These are phyloP conservation scores for Helobdella robusta DNA, from an alignment of 2,888 invertebrate species.

Conservation along the genomic window DNA sequence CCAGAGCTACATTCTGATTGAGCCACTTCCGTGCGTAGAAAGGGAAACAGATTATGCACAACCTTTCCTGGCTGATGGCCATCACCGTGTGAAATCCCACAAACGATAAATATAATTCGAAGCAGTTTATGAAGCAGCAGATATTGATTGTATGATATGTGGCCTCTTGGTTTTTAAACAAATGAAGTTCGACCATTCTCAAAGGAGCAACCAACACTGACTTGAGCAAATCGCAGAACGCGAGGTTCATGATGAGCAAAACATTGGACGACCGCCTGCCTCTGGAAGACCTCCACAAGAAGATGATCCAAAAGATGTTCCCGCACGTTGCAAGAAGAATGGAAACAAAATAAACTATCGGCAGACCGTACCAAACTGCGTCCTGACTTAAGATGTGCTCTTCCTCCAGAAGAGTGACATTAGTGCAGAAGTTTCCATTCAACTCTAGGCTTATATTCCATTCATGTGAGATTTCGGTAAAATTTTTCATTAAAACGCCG, in stretches of 20 bases:
- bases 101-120: slow-evolving; percentile 26
- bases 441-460: too few species aligned
- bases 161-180: slow-evolving; percentile 8
- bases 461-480: too few species aligned
- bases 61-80: slow-evolving; percentile 33
- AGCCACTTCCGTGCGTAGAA: slow-evolving; percentile 30
- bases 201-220: slow-evolving; percentile 27
- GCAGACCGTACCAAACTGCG: slow-evolving; percentile 29
- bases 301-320: slow-evolving; percentile 30
- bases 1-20: slow-evolving; percentile 20
- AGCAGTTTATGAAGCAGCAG: slow-evolving; percentile 30
- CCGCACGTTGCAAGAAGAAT: slow-evolving; percentile 27
- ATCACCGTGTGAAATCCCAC: slow-evolving; percentile 31
- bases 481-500: too few species aligned
- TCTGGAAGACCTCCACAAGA: slow-evolving; percentile 22
- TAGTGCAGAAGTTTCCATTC: too few species aligned
- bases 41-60: slow-evolving; percentile 32
- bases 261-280: slow-evolving; percentile 28
- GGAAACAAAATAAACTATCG: slow-evolving; percentile 25
- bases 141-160: slow-evolving; percentile 21
- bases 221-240: slow-evolving; percentile 31
- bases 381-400: too few species aligned
- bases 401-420: too few species aligned
- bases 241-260: slow-evolving; percentile 32
- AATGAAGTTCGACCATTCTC: slow-evolving; percentile 27